Evolutionary conservation across 2,888 invertebrate species (phyloP), one percentile per base, ranked within the genome.

Genomic region (Dyspetes luteomarginatus): DNA sequence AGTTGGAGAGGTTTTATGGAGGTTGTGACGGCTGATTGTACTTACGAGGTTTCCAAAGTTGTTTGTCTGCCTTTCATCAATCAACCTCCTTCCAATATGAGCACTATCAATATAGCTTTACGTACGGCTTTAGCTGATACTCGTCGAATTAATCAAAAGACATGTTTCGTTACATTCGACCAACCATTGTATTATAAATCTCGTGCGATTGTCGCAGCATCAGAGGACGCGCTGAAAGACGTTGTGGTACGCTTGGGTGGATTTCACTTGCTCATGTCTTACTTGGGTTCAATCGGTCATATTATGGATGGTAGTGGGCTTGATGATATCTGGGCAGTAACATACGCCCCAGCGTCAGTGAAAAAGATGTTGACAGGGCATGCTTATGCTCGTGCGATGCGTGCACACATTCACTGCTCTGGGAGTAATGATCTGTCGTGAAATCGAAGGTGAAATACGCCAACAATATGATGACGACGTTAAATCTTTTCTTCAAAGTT

Each of bases 141-240:
- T 65, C 3, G 26, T 28, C n/a, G 24, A 36, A 19, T 82, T 7
- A 69, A 78, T 36, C 82, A 85, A 62, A 76, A 85, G 80, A 83
- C 80, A 26, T 81, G 83, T 71, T 65, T 85, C 24, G 73, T 85
- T 24, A 83, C 82, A 5, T 84, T 82, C 28, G 82, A 85, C 71
- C 81, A 82, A 48, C 83, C 80, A 9, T 73, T 88, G 19, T 87
- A 87, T 80, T 78, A 52, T 15, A 82, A 50, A 84, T 84, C 85
- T 75, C 83, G 83, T 45, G 76, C 69, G 22, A 87, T 86, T 64
- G 81, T 86, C 9, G 82, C 50, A 78, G 41, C 36, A 19, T 19
- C 71, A 65, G 24, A 64, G 17, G 43, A 45, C 2, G 41, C 62
- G 43, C 72, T 80, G 28, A 56, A 56, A 75, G 52, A 80, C 22